phyloP scores from a whole-genome alignment of 1,140 invertebrate genomes.

The Heliconius melpomene region DNA sequence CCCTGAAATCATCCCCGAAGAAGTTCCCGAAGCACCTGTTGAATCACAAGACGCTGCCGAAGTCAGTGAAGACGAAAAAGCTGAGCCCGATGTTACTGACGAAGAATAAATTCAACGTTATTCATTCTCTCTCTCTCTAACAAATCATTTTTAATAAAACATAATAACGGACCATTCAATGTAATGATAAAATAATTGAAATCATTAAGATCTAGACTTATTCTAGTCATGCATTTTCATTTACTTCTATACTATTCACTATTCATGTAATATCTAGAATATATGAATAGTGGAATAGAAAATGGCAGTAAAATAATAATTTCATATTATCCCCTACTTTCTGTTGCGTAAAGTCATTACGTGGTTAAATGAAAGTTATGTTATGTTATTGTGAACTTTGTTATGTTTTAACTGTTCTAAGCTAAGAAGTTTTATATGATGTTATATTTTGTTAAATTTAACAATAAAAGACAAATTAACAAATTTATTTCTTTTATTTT shows the following conservation, averaged over 20 bases:
- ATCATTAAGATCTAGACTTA: conserved; percentile 29
- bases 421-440: conserved; percentile 67
- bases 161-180: background rate
- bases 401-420: conserved; percentile 60
- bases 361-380: conserved; percentile 48
- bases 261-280: conserved; percentile 52
- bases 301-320: conserved; percentile 36
- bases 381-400: conserved; percentile 48
- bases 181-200: background rate
- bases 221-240: conserved; percentile 47
- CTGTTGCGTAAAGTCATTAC: conserved; percentile 72
- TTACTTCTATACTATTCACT: conserved; percentile 44
- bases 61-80: conserved; percentile 73
- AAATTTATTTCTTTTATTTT: conserved; percentile 26
- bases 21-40: conserved; percentile 34
- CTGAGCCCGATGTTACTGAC: conserved; percentile 78
- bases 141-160: conserved; percentile 5
- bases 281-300: conserved; percentile 62
- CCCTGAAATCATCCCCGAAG: conserved; percentile 52
- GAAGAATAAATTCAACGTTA: conserved; percentile 63
- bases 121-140: background rate
- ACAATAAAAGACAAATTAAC: conserved; percentile 78
- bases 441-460: conserved; percentile 76
- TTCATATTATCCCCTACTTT: conserved; percentile 47
- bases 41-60: conserved; percentile 61